Evolutionary conservation across 2,797 vertebrate species (phyloP), one percentile per base, ranked within the genome.

Genomic region (Synaphobranchus kaupii): DNA sequence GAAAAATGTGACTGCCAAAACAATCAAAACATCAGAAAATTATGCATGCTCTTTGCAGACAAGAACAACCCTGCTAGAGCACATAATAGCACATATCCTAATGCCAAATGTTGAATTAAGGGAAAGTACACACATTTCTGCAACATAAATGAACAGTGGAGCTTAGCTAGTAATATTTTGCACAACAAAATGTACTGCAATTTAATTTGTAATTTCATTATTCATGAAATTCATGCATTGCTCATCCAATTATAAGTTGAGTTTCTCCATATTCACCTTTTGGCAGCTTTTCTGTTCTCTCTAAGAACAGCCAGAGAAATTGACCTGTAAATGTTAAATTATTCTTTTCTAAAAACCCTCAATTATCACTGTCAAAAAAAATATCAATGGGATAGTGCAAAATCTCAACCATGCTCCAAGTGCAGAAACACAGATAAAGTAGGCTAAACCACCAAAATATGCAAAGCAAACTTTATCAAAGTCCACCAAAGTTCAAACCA

Each of bases 361-460:
- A 68, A 12, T 68, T 9, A 28, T 34, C 31, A 39, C 31, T 13
- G 25, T 22, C 31, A 73, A 47, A 85, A 47, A 76, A 86, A 39
- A 39, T 0, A 39, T 25, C 34, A 22, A 28, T 56, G 34, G 8
- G 15, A 86, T 34, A 34, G 47, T 86, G 85, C 9, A 76, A 76
- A 50, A 78, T n/a, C 20, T 54, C 10, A 12, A 34, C 48, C 68
- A 85, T 71, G 39, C 20, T 31, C 84, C 28, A 58, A 81, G 47
- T 50, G 4, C 73, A 44, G 4, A 13, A 71, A 20, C 71, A 34
- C 50, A 22, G 68, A 12, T 0, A 58, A 58, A 80, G 60, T 39
- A 39, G 39, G 39, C 73, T 80, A 76, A 86, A 86, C 73, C 81
- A 50, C 22, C 78, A 25, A n/a, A 56, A 48, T 50, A 54, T 5